Conservation (phyloP, 2,888 invertebrate genomes). For the Cantharis flavilabris region DNA sequence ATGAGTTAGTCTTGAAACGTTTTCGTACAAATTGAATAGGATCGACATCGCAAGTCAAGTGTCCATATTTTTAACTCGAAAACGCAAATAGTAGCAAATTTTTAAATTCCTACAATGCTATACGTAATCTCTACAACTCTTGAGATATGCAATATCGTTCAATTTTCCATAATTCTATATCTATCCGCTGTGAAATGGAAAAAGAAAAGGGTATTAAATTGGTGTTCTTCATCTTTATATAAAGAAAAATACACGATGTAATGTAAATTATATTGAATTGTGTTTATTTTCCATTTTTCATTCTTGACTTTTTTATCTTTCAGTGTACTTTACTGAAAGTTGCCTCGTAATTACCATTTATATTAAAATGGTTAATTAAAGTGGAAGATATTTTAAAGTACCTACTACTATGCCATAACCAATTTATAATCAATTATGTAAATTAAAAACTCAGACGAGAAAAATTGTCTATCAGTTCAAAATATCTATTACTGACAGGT, state of each 20-base stretch:
- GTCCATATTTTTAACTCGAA: constrained; percentile 10
- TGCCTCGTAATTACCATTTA: neutral
- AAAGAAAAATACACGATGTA: constrained; percentile 15
- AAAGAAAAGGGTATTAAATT: constrained; percentile 13
- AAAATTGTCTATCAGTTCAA: neutral
- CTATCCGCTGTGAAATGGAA: constrained; percentile 30
- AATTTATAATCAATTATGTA: neutral
- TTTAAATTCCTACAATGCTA: constrained; percentile 3
- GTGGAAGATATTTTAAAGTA: neutral
- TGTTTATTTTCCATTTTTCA: constrained; percentile 10
- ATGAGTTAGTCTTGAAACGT: constrained; percentile 14
- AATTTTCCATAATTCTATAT: constrained; percentile 27
- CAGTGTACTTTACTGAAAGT: neutral
- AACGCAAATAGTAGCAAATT: constrained; percentile 14
- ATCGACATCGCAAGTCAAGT: constrained; percentile 21
- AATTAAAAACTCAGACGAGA: neutral
- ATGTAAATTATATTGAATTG: constrained; percentile 15
- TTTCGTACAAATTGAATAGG: constrained; percentile 18
- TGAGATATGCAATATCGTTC: constrained; percentile 28
- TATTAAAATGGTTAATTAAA: neutral
- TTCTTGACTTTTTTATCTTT: neutral
- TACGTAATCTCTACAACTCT: constrained; percentile 15
- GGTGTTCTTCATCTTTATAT: constrained; percentile 18
- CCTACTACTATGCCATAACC: neutral
- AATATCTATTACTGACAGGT: neutral